Percentiles rank a stretch among this genome's conserved stretches.
Conservation (phyloP, 2,888 invertebrate genomes). For the Quadriops clusia region DNA sequence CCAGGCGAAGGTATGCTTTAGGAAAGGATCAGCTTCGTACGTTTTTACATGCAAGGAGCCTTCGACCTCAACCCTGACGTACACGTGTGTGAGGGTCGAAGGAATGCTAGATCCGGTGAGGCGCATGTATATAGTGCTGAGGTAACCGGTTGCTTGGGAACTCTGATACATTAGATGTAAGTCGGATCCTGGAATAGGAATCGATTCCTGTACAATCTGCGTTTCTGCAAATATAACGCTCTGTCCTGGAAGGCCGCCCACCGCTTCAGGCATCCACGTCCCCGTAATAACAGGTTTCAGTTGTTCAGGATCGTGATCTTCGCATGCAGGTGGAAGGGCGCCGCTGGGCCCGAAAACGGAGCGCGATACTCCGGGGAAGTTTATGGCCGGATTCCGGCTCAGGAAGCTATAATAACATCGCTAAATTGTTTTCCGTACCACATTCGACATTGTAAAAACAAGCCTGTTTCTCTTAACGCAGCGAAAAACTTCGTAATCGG, state of each 20-base stretch:
- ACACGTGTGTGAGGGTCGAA: conserved; percentile 71
- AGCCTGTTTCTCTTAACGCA: too few relatives aligned
- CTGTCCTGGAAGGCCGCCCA: conserved; percentile 69
- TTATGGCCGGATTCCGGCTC: conserved; percentile 35
- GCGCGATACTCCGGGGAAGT: conserved; percentile 45
- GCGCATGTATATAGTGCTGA: conserved; percentile 85
- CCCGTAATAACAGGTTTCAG: conserved; percentile 78
- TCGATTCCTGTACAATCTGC: conserved; percentile 93
- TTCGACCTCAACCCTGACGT: conserved; percentile 86
- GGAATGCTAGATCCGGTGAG: conserved; percentile 73
- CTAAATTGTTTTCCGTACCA: too few relatives aligned
- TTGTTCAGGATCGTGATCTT: conserved; percentile 77
- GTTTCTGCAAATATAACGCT: conserved; percentile 85
- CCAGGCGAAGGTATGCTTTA: conserved; percentile 96
- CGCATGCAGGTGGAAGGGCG: conserved; percentile 52
- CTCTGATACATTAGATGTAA: conserved; percentile 92
- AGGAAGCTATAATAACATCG: conserved; percentile 28
- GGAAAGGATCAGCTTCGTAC: conserved; percentile 91
- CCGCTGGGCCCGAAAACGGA: conserved; percentile 41
- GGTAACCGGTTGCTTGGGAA: conserved; percentile 86
- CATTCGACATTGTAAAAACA: too few relatives aligned
- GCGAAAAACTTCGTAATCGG: too few relatives aligned
- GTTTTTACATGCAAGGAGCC: conserved; percentile 84
- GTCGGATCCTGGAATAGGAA: conserved; percentile 86
- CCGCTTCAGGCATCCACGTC: conserved; percentile 82